phyloP scores from a whole-genome alignment of 2,797 vertebrate genomes.

The Alauda arvensis region DNA sequence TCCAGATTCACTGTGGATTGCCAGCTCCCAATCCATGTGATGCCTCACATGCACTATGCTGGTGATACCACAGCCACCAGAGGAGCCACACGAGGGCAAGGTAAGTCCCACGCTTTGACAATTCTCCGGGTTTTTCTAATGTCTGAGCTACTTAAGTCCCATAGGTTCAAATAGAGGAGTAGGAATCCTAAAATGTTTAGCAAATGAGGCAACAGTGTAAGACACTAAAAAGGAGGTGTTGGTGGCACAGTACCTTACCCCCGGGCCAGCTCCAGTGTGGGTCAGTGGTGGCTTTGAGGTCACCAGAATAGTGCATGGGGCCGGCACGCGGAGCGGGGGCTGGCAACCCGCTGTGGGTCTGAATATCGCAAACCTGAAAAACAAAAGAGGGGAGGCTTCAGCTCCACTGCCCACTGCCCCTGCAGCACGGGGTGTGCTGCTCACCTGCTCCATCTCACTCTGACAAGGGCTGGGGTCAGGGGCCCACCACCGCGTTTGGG shows the following conservation, averaged over 20 bases:
- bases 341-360: constrained; percentile 62
- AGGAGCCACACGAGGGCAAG: constrained; percentile 56
- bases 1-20: constrained; percentile 64
- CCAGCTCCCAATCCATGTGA: constrained; percentile 60
- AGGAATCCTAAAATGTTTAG: constrained; percentile 33
- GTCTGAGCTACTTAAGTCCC: constrained; percentile 29
- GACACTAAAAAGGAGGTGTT: constrained; percentile 59
- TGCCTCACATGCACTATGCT: constrained; percentile 54
- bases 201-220: constrained; percentile 41
- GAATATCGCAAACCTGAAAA: constrained; percentile 68
- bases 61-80: constrained; percentile 56
- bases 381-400: constrained; percentile 56
- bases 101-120: constrained; percentile 20
- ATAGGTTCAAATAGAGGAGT: constrained; percentile 34
- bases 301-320: constrained; percentile 61
- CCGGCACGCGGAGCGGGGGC: constrained; percentile 32
- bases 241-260: constrained; percentile 58
- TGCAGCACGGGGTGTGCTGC: background rate
- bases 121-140: constrained; percentile 8
- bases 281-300: constrained; percentile 49
- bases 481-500: background rate
- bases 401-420: constrained; percentile 3
- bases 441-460: background rate
- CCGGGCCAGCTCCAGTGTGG: constrained; percentile 60
- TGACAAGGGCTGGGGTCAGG: background rate